Evolutionary conservation across 2,797 vertebrate genomes (phyloP), one percentile per base, ranked within the genome.

Genomic region (Halcyon leucocephala): DNA sequence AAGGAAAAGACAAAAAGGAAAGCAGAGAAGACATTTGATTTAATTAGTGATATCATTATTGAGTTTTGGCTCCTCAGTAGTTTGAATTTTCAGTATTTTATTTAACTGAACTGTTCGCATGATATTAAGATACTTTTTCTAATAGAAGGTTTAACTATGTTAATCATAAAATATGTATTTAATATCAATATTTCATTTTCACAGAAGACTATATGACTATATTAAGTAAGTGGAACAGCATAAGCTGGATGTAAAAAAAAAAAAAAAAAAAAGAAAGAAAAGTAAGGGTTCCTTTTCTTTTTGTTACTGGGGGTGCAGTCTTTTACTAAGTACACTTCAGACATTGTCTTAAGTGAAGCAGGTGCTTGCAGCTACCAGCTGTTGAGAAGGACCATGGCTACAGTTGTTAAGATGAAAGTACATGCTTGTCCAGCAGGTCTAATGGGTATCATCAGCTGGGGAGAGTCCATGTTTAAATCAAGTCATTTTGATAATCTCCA

Each of bases 361-460:
- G 60, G 25, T 62, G 42, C 37, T 70, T 66, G 39, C 78, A 86
- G 57, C 35, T 64, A n/a, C 16, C 61, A 94, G 33, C 19, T 76
- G 9, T 41, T 79, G 65, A 65, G 54, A 26, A 22, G 39, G 17
- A 20, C 62, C 54, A 21, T 0, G 0, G 42, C 46, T 66, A 21
- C 37, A 73, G 33, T 25, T 65, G 46, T 76, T 25, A 54, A 66
- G 35, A 16, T 66, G 49, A 62, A 80, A 77, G 25, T 5, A 18
- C 11, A 8, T 25, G 35, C 71, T 70, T 85, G n/a, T 83, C 67
- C 67, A 58, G n/a, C 17, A 79, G 25, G 29, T 82, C 46, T 70
- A 67, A 70, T 11, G 12, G 42, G 46, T 16, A 35, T 22, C 71
- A 67, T 42, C n/a, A 66, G 15, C 62, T 61, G 74, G 37, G 31